Evolutionary conservation across 2,797 vertebrate genomes (phyloP).

Genomic region (Poeciliopsis turneri): DNA sequence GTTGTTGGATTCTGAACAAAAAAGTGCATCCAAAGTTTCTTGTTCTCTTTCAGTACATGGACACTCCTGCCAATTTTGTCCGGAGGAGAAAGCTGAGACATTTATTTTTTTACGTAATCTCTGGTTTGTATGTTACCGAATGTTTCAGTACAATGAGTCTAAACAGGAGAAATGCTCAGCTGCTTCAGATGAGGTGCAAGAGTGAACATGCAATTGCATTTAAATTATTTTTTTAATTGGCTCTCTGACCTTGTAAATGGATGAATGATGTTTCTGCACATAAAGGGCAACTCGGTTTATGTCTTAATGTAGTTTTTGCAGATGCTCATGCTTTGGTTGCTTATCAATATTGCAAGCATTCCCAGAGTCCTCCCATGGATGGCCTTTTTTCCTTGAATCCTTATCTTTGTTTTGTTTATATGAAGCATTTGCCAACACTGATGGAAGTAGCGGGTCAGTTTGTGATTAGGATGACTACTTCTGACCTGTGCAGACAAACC

Average conservation of each 20-base stretch:
- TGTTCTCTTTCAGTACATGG: conserved; percentile 34
- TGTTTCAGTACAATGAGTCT: conserved; percentile 53
- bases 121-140: conserved; percentile 60
- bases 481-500: conserved; percentile 57
- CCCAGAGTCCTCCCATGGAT: conserved; percentile 58
- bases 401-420: conserved; percentile 6
- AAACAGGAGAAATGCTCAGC: conserved; percentile 33
- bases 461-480: conserved; percentile 41
- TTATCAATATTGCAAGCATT: conserved; percentile 66
- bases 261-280: conserved; percentile 52
- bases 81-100: conserved; percentile 48
- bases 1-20: conserved; percentile 53
- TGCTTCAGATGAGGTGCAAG: conserved; percentile 42
- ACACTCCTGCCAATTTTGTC: conserved; percentile 46
- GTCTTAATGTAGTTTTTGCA: conserved; percentile 59
- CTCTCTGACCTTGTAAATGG: conserved; percentile 56
- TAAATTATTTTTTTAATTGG: conserved; percentile 77
- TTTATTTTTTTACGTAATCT: conserved; percentile 71
- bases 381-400: conserved; percentile 32
- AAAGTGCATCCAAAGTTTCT: conserved; percentile 68
- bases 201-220: conserved; percentile 62
- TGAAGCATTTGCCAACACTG: conserved; percentile 47
- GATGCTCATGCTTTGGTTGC: conserved; percentile 49
- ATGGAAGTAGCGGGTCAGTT: conserved; percentile 39
- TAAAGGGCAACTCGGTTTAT: conserved; percentile 47